phyloP scores from a whole-genome alignment of 2,888 invertebrate species.

The Enchytraeus crypticus region DNA sequence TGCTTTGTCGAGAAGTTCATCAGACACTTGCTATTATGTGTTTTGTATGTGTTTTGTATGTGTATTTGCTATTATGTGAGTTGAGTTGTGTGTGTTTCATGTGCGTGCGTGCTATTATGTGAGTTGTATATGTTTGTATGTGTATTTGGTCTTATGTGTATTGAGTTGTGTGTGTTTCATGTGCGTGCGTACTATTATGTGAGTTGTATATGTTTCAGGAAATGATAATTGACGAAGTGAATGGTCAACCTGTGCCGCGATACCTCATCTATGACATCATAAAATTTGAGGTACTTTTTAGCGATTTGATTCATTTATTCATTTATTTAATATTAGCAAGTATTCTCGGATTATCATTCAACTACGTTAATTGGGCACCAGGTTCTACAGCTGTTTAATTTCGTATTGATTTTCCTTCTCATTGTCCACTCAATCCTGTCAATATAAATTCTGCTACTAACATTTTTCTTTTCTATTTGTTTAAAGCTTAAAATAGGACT shows the following conservation, averaged over 20 bases:
- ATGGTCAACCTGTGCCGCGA: conserved; percentile 63
- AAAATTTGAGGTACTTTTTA: conserved; percentile 57
- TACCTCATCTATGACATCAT: conserved; percentile 92
- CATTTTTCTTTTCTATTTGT: neutral
- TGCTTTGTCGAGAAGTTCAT: too few relatives aligned
- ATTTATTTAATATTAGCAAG: neutral
- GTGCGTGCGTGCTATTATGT: too few relatives aligned
- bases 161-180: neutral
- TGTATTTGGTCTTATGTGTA: too few relatives aligned
- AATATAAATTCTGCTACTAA: neutral
- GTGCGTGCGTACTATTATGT: neutral
- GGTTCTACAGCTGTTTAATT: too few relatives aligned
- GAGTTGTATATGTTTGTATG: too few relatives aligned
- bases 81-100: neutral
- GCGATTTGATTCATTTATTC: neutral
- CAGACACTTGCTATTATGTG: too few relatives aligned
- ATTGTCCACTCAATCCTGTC: neutral
- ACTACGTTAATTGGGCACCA: too few relatives aligned
- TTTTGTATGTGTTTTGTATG: too few relatives aligned
- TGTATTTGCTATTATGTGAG: too few relatives aligned
- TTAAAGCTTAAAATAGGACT: neutral
- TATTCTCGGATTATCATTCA: too few relatives aligned
- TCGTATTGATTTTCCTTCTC: neutral
- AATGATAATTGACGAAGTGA: conserved; percentile 84
- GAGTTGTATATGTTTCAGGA: conserved; percentile 58